phyloP scores from a whole-genome alignment of 2,888 invertebrate species.

The Drosophila differens region DNA sequence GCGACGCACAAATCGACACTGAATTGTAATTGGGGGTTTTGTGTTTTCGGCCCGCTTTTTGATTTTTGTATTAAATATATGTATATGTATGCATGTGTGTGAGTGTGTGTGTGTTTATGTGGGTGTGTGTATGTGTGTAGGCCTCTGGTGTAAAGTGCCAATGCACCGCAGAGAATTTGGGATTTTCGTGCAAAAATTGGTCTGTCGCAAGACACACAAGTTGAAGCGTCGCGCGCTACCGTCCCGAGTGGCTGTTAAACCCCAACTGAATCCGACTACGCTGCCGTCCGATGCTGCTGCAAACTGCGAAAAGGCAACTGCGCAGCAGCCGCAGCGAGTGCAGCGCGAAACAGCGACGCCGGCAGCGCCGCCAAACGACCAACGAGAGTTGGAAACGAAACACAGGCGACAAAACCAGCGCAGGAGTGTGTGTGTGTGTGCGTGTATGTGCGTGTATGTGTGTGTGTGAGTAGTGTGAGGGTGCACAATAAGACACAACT shows the following conservation, averaged over 20 bases:
- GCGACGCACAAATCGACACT: constrained; percentile 50
- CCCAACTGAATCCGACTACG: constrained; percentile 86
- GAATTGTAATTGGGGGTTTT: constrained; percentile 46
- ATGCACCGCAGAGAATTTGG: constrained; percentile 84
- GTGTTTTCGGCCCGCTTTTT: constrained; percentile 23
- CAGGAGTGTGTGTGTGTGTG: neutral
- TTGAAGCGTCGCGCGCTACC: constrained; percentile 83
- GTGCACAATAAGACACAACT: constrained; percentile 46
- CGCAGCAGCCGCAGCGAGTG: constrained; percentile 46
- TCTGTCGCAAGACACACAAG: constrained; percentile 70
- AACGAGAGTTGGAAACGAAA: constrained; percentile 79
- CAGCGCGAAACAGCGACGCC: constrained; percentile 43
- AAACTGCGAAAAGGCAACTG: constrained; percentile 62
- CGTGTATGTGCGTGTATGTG: constrained; percentile 6
- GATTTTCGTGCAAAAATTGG: constrained; percentile 81
- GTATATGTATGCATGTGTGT: neutral
- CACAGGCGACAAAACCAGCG: constrained; percentile 41
- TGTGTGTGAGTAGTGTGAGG: constrained; percentile 14
- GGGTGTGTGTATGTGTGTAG: constrained; percentile 13
- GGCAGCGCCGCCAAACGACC: constrained; percentile 57
- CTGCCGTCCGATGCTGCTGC: constrained; percentile 72
- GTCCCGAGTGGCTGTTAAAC: constrained; percentile 86
- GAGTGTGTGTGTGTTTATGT: constrained; percentile 6
- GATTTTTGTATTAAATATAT: constrained; percentile 12
- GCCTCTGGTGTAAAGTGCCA: constrained; percentile 47